Conservation (phyloP, 2,797 vertebrate genomes). For the Lates japonicus region DNA sequence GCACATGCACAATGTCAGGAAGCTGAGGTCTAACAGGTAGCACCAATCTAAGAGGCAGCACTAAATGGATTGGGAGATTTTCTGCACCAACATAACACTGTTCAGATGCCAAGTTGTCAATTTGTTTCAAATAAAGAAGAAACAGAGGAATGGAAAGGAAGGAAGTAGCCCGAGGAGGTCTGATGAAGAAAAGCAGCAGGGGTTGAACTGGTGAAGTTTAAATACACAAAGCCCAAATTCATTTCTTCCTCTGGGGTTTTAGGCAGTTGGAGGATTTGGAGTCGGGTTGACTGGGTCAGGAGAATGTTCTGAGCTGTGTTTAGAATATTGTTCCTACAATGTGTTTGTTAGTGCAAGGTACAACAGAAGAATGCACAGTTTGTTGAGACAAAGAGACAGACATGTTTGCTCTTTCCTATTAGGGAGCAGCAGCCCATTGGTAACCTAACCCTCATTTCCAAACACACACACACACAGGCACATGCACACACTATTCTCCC, state of each 20-base stretch:
- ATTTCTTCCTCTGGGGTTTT: constrained; percentile 59
- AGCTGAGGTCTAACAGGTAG: constrained; percentile 35
- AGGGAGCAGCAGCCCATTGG: constrained; percentile 5
- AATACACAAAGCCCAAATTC: constrained; percentile 52
- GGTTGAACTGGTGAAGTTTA: constrained; percentile 51
- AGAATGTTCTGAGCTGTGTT: constrained; percentile 53
- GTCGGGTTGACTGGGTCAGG: constrained; percentile 45
- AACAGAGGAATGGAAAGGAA: constrained; percentile 44
- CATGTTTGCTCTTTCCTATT: constrained; percentile 9
- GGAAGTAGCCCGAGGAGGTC: constrained; percentile 46
- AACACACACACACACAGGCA: background rate
- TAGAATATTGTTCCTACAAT: constrained; percentile 43
- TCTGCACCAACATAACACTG: constrained; percentile 34
- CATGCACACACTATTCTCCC: constrained; percentile 2
- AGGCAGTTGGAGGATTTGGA: constrained; percentile 41
- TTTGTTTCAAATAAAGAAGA: constrained; percentile 57
- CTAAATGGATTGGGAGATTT: constrained; percentile 29
- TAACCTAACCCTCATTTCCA: background rate
- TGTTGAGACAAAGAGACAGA: constrained; percentile 42
- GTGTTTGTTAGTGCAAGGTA: constrained; percentile 53
- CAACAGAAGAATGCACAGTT: constrained; percentile 45
- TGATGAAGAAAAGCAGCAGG: constrained; percentile 49
- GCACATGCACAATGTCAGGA: constrained; percentile 72
- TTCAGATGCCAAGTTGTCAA: constrained; percentile 44
- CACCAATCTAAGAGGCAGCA: constrained; percentile 18